These are phyloP conservation scores for Cacatua alba DNA, from an alignment of 2,113 vertebrate species.

Conservation along the genomic window DNA sequence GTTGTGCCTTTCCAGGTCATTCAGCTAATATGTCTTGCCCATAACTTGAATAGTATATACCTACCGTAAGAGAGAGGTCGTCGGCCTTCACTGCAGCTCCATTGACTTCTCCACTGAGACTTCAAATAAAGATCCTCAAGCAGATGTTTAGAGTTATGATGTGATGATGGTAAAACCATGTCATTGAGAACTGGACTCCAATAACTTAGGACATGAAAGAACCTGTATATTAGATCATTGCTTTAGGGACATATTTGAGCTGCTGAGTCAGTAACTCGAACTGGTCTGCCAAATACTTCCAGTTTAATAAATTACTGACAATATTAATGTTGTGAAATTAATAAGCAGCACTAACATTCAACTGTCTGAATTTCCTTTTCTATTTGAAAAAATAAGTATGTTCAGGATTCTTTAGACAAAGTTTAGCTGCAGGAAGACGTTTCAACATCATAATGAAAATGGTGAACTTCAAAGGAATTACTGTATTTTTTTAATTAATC, in stretches of 20 bases:
- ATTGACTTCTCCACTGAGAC: not conserved
- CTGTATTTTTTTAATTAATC: not conserved
- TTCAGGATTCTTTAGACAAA: slow-evolving; percentile 36
- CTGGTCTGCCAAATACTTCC: not conserved
- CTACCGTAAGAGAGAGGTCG: not conserved
- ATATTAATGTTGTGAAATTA: not conserved
- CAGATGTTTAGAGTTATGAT: not conserved
- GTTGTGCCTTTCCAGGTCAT: not conserved
- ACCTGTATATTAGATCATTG: slow-evolving; percentile 43
- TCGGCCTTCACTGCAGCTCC: fast-evolving
- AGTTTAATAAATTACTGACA: slow-evolving; percentile 40
- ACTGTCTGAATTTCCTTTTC: slow-evolving; percentile 33
- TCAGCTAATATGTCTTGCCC: not conserved
- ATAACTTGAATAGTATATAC: not conserved
- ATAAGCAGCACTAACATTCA: not conserved
- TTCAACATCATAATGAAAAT: slow-evolving; percentile 32
- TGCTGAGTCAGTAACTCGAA: slow-evolving; percentile 39
- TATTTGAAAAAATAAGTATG: slow-evolving; percentile 12
- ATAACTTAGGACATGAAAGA: not conserved
- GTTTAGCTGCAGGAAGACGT: slow-evolving; percentile 15
- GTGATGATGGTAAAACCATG: slow-evolving; percentile 1
- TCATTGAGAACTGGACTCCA: not conserved
- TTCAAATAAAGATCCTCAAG: not conserved
- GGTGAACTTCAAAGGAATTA: slow-evolving; percentile 40
- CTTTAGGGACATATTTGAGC: slow-evolving; percentile 43